Base-by-base conservation (phyloP, 2,797 vertebrate genomes). In the Cottoperca gobio region DNA sequence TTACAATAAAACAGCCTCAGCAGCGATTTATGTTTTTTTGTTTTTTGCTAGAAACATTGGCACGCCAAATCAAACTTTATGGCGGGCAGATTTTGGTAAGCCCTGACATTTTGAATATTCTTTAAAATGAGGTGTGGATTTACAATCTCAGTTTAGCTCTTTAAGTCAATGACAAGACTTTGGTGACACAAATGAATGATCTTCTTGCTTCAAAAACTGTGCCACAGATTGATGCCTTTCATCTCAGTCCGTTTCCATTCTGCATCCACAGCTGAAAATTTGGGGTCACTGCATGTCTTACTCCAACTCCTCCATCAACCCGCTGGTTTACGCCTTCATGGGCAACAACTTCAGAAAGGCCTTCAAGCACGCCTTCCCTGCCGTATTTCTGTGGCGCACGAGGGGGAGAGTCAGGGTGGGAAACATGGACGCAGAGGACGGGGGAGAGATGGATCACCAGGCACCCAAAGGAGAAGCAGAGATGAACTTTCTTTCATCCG, bases 201-300 rank as follows among this genome's bases (percentile, higher is more conserved):
- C 26, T 17, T 9, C 7, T 64, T 10, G 6, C n/a, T 73, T 58
- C 5, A 35, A 26, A 62, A 35, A 48, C 13, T 23, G 11, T 6
- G 4, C 14, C 16, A 2, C 0, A 0, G 7, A 24, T 53, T 0
- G 0, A 16, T 54, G 23, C n/a, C n/a, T 35, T 55, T 46, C 2
- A 40, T 67, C 17, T 19, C 9, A 59, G 1, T 54, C 21, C 2
- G 14, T 49, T 5, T 50, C 31, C 10, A 28, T 39, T 59, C 63
- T 76, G 4, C 58, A 10, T 64, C 63, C 62, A 24, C 83, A 90
- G 87, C 80, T 93, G 57, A 95, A 93, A 86, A 95, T 95, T 42
- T 95, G 93, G 94, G 94, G 94, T 37, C 94, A 95, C 69, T 95
- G 94, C 86, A 94, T 95, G 95, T 95, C 93, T n/a, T 95, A 95